phyloP scores from a whole-genome alignment of 2,888 invertebrate species.

The Caenorhabditis sp. region DNA sequence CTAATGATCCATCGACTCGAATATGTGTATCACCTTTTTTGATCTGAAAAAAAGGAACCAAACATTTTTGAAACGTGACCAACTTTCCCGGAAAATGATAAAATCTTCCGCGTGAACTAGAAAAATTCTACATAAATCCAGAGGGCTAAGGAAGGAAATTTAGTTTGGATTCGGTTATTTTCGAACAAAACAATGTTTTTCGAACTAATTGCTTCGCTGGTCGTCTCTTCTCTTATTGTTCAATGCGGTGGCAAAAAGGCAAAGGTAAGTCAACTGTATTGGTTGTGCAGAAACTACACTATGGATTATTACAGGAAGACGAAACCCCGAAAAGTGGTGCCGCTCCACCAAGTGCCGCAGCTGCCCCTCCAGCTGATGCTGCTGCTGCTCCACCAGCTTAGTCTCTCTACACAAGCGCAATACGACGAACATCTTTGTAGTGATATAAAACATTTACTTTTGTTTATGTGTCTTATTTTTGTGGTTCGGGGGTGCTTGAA shows the following conservation, averaged over 20 bases:
- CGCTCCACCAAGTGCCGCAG: slow-evolving; percentile 3
- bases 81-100: neutral
- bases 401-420: neutral
- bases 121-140: neutral
- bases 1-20: slow-evolving; percentile 33
- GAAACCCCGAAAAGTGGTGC: neutral
- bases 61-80: neutral
- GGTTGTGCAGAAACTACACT: too few relatives aligned
- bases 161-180: neutral
- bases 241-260: slow-evolving; percentile 1
- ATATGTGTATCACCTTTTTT: slow-evolving; percentile 11
- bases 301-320: neutral
- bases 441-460: slow-evolving; percentile 4
- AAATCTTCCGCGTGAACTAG: neutral
- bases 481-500: neutral
- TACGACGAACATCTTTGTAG: neutral
- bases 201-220: neutral
- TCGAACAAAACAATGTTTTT: neutral
- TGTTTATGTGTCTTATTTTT: neutral
- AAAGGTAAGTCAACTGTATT: neutral
- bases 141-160: neutral
- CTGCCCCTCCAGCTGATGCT: neutral
- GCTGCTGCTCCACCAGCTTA: slow-evolving; percentile 8
- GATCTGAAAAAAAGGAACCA: neutral
- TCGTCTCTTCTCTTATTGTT: neutral